A percentile compares a stretch with the other conserved stretches of the same genome.
These are phyloP conservation scores for Synanceia verrucosa DNA, from an alignment of 2,797 vertebrate species.

Conservation along the genomic window DNA sequence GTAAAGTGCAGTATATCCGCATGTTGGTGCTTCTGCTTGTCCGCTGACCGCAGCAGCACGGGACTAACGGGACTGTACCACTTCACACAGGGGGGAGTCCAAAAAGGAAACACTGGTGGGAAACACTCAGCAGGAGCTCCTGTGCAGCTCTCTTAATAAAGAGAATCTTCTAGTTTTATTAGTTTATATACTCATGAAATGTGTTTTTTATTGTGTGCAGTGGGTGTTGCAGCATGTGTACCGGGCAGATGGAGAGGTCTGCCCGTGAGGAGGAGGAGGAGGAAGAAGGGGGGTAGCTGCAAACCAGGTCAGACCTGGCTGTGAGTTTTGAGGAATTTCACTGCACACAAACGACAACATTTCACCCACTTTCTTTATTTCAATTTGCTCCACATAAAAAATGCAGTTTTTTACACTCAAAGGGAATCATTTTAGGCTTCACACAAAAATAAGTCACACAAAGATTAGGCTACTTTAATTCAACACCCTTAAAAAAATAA, in stretches of 20 bases:
- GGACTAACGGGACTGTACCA: slow-evolving; percentile 80
- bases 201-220: neutral
- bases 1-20: slow-evolving; percentile 47
- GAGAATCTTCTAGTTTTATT: neutral
- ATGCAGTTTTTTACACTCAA: neutral
- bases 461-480: neutral
- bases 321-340: slow-evolving; percentile 14
- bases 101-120: neutral
- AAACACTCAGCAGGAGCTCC: neutral
- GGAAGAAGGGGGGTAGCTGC: neutral
- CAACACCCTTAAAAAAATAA: neutral
- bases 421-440: neutral
- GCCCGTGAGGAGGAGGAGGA: neutral
- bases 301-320: slow-evolving; percentile 23
- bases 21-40: slow-evolving; percentile 50
- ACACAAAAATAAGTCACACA: neutral
- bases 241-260: neutral
- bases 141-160: neutral
- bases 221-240: neutral
- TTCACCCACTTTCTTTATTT: slow-evolving; percentile 12
- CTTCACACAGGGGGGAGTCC: slow-evolving; percentile 53
- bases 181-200: neutral
- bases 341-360: neutral
- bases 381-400: neutral
- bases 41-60: slow-evolving; percentile 21